These are phyloP conservation scores for Rhinichthys klamathensis DNA, from an alignment of 2,113 vertebrate species.

Conservation along the genomic window DNA sequence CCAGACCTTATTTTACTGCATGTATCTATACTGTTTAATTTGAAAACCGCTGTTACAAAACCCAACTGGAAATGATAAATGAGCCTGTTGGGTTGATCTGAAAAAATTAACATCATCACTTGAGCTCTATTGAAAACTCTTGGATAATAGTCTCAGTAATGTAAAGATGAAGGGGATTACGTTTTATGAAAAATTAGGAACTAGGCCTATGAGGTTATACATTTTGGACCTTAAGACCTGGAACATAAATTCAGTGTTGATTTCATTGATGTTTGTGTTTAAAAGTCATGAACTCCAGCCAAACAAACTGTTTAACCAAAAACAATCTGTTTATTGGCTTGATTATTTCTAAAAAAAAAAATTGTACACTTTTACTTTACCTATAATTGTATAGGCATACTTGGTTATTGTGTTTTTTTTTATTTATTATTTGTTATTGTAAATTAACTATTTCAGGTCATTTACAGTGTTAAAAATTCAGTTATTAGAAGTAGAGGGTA, in stretches of 20 bases:
- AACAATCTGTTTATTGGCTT: not conserved
- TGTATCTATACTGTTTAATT: too few relatives aligned
- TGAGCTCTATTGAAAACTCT: too few relatives aligned
- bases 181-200: not conserved
- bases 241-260: not conserved
- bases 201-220: not conserved
- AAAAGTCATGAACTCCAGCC: not conserved
- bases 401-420: not conserved
- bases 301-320: too few relatives aligned
- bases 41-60: too few relatives aligned
- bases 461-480: not conserved
- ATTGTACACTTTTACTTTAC: not conserved
- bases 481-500: not conserved
- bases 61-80: not conserved
- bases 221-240: not conserved
- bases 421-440: not conserved
- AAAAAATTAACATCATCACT: not conserved
- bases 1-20: too few relatives aligned
- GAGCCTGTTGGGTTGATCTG: not conserved
- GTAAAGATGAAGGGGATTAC: not conserved
- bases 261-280: not conserved
- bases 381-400: not conserved
- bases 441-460: not conserved
- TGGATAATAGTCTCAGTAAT: too few relatives aligned
- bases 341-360: not conserved